Percentiles rank a stretch among this genome's conserved stretches.
Evolutionary conservation across 2,113 vertebrate species (phyloP).

Genomic region (Osmerus eperlanus): DNA sequence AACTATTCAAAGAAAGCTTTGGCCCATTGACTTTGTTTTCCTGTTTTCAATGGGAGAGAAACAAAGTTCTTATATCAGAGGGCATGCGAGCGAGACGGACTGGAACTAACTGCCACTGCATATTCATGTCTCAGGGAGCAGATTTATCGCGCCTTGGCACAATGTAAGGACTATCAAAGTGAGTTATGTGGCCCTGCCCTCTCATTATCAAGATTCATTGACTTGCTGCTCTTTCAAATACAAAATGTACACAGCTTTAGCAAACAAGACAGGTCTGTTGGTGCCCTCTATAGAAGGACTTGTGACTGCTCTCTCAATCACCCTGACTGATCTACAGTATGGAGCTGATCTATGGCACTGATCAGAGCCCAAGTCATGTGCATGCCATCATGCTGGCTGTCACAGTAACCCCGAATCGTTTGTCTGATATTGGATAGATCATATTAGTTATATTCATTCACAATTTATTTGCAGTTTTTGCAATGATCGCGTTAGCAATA

Average conservation of each 20-base stretch:
- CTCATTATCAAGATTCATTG: conserved; percentile 86
- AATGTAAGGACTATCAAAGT: conserved; percentile 80
- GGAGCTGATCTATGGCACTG: conserved; percentile 47
- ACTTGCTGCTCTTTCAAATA: conserved; percentile 74
- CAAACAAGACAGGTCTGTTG: conserved; percentile 77
- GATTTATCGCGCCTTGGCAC: conserved; percentile 80
- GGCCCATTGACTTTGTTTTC: conserved; percentile 71
- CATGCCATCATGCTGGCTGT: conserved; percentile 23
- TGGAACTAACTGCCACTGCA: conserved; percentile 72
- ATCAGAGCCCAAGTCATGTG: conserved; percentile 40
- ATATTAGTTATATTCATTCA: too few relatives aligned
- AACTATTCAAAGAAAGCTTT: conserved; percentile 54
- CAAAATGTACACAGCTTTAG: conserved; percentile 63
- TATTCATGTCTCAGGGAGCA: conserved; percentile 74
- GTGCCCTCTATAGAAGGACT: conserved; percentile 87
- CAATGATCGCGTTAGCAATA: too few relatives aligned
- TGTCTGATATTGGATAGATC: too few relatives aligned
- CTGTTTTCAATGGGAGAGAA: conserved; percentile 55
- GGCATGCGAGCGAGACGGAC: conserved; percentile 53
- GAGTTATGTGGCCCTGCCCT: conserved; percentile 83
- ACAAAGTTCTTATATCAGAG: conserved; percentile 58
- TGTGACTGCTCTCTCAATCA: conserved; percentile 67
- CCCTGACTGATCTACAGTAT: conserved; percentile 29
- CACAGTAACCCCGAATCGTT: too few relatives aligned
- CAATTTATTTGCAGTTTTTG: too few relatives aligned